Conservation (phyloP, 2,797 vertebrate genomes). For the Streptopelia turtur region DNA sequence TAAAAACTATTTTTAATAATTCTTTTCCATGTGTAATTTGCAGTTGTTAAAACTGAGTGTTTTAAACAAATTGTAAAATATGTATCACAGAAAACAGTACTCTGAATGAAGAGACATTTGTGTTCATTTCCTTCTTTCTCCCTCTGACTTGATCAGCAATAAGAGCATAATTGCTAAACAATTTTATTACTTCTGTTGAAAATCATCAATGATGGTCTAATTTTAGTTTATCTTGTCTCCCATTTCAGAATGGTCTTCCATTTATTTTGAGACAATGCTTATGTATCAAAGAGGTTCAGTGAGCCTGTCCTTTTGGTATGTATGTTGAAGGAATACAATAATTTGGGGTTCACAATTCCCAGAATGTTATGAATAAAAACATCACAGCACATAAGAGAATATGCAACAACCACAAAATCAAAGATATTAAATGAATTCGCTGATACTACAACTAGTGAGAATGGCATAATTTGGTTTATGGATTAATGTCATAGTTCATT, state of each 20-base stretch:
- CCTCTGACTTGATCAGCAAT: background rate
- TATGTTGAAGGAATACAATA: background rate
- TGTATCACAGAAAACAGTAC: background rate
- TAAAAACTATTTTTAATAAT: background rate
- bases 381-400: background rate
- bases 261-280: background rate
- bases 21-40: background rate
- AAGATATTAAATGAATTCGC: background rate
- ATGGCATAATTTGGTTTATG: background rate
- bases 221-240: background rate
- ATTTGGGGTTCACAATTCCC: background rate
- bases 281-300: too few relatives aligned
- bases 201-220: background rate
- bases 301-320: background rate
- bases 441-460: background rate
- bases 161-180: background rate
- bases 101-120: background rate
- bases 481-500: background rate
- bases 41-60: background rate
- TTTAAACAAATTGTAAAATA: background rate
- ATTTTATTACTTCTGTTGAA: background rate
- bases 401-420: background rate
- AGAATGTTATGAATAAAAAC: fast-evolving
- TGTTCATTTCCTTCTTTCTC: background rate
- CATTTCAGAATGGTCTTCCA: background rate